phyloP scores from a whole-genome alignment of 2,888 invertebrate species.

The Campopleginae sp. region DNA sequence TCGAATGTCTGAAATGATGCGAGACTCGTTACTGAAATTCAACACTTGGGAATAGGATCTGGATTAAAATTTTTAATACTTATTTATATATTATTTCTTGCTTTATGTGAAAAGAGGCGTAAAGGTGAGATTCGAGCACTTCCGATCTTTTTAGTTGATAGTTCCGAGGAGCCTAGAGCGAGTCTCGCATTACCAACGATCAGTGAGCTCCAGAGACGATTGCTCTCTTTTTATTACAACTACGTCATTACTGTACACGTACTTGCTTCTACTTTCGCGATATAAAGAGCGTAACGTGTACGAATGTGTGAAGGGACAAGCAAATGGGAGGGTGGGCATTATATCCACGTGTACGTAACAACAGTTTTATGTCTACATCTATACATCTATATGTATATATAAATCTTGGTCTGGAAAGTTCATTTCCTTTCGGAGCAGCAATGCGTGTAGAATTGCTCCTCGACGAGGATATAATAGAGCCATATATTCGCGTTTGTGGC shows the following conservation, averaged over 20 bases:
- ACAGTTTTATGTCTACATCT: neutral
- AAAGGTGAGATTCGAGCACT: constrained; percentile 44
- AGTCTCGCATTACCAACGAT: constrained; percentile 56
- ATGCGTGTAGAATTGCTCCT: constrained; percentile 69
- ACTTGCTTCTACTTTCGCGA: constrained; percentile 71
- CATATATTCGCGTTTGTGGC: constrained; percentile 45
- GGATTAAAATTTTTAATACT: neutral
- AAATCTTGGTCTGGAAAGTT: constrained; percentile 67
- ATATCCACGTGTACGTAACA: constrained; percentile 57
- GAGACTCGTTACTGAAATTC: constrained; percentile 34
- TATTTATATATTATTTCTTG: constrained; percentile 1
- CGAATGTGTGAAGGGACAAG: constrained; percentile 21
- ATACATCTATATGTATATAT: constrained; percentile 8
- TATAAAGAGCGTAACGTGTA: constrained; percentile 70
- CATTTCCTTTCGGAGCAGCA: constrained; percentile 73
- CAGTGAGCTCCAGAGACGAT: constrained; percentile 43
- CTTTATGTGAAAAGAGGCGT: neutral
- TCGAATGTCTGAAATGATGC: constrained; percentile 33
- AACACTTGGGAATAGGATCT: constrained; percentile 40
- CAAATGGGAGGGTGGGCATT: constrained; percentile 2
- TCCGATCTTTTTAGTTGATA: constrained; percentile 62
- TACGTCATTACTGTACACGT: neutral
- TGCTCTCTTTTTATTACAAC: constrained; percentile 35
- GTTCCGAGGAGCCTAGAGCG: constrained; percentile 55
- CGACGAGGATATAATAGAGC: constrained; percentile 56